Evolutionary conservation across 2,888 invertebrate species (phyloP).

Genomic region (Cybosia mesomella): DNA sequence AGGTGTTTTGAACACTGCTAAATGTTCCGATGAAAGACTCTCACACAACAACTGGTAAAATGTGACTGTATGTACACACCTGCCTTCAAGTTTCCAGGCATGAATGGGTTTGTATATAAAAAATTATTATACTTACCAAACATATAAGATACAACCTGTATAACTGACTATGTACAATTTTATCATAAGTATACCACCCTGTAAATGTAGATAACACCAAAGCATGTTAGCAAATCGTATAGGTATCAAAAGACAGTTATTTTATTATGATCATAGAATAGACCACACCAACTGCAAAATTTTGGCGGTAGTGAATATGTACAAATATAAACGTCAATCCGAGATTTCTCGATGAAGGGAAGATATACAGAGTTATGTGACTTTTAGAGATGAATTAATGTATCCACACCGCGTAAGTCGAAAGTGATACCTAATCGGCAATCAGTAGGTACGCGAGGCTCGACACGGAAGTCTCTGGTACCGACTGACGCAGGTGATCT

Average conservation of each 20-base stretch:
- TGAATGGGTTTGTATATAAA: not conserved
- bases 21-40: no score
- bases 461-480: no score
- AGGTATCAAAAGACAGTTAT: not conserved
- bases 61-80: no score
- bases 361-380: not conserved
- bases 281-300: not conserved
- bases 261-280: not conserved
- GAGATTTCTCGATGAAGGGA: not conserved
- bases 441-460: no score
- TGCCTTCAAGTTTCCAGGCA: not conserved
- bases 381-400: no score
- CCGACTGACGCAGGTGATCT: no score
- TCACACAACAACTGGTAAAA: no score
- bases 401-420: no score
- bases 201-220: not conserved
- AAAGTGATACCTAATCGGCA: no score
- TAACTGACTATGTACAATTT: not conserved
- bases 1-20: no score
- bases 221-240: not conserved
- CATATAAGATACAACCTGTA: slow-evolving; percentile 1
- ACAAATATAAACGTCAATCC: not conserved
- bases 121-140: not conserved
- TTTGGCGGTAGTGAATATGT: not conserved
- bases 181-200: not conserved